These are phyloP conservation scores for Pardalotus punctatus DNA, from an alignment of 2,113 vertebrate species.

Conservation along the genomic window DNA sequence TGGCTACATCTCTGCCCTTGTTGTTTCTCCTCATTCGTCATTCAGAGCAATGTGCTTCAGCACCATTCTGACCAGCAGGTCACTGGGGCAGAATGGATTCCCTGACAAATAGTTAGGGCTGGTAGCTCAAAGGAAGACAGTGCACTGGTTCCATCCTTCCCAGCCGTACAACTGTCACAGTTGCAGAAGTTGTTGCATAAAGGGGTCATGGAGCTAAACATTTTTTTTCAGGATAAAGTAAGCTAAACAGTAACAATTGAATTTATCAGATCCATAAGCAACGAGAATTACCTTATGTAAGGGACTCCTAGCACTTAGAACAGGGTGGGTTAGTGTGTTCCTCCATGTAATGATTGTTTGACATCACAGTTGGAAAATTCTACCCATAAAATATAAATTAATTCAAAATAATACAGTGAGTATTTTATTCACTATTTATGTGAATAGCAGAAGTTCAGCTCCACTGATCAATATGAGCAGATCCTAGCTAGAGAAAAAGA, in stretches of 20 bases:
- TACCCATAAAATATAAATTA: background rate
- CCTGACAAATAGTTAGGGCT: background rate
- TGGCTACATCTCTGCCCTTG: background rate
- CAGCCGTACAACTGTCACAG: background rate
- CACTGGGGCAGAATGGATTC: background rate
- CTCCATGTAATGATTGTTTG: background rate
- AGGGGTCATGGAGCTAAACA: background rate
- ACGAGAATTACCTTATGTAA: background rate
- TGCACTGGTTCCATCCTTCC: background rate
- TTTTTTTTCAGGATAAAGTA: background rate
- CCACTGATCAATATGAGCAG: background rate
- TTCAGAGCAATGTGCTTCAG: background rate
- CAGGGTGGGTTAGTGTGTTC: fast-evolving
- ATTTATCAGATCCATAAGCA: background rate
- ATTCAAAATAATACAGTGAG: background rate
- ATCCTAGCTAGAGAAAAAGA: background rate
- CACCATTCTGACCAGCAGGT: background rate
- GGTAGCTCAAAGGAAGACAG: background rate
- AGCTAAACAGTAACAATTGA: background rate
- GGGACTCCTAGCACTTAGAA: background rate
- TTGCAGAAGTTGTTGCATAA: background rate
- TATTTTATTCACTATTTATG: background rate
- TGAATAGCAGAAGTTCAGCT: background rate
- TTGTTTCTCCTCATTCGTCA: background rate
- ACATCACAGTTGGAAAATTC: background rate